Evolutionary conservation across 2,797 vertebrate species (phyloP).

Genomic region (Pteronotus mesoamericanus): DNA sequence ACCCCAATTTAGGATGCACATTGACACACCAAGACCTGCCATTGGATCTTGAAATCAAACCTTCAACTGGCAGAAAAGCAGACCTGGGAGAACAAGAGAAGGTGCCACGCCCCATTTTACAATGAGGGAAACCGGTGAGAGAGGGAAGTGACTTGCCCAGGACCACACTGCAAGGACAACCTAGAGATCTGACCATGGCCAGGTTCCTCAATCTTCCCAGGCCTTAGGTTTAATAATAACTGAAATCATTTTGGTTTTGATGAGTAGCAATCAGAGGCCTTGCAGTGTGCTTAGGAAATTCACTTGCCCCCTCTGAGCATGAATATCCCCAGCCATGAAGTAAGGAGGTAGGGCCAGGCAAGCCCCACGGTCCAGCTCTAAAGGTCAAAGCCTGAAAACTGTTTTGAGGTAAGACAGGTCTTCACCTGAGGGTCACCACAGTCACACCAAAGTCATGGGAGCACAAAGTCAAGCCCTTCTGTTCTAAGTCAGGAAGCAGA

Average conservation of each 20-base stretch:
- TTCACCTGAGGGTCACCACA: neutral
- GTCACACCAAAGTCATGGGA: neutral
- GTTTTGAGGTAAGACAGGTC: neutral
- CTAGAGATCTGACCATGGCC: neutral
- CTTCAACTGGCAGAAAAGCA: neutral
- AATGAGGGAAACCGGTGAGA: neutral
- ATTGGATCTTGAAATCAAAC: neutral
- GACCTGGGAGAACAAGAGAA: neutral
- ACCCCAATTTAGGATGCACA: neutral
- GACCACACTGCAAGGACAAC: neutral
- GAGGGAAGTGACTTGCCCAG: neutral
- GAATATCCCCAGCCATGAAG: neutral
- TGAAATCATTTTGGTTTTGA: neutral
- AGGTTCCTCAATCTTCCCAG: neutral
- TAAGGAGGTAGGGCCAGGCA: neutral
- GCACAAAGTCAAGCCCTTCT: neutral
- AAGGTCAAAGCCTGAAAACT: neutral
- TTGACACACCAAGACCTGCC: neutral
- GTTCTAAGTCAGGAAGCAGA: neutral
- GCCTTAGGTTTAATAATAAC: neutral
- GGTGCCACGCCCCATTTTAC: neutral
- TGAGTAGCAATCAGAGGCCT: neutral
- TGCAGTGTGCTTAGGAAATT: neutral
- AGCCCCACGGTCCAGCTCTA: neutral
- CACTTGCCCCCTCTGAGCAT: neutral